Evolutionary conservation across 2,113 vertebrate genomes (phyloP), one percentile per base, ranked within the genome.

Genomic region (Calcarius ornatus): DNA sequence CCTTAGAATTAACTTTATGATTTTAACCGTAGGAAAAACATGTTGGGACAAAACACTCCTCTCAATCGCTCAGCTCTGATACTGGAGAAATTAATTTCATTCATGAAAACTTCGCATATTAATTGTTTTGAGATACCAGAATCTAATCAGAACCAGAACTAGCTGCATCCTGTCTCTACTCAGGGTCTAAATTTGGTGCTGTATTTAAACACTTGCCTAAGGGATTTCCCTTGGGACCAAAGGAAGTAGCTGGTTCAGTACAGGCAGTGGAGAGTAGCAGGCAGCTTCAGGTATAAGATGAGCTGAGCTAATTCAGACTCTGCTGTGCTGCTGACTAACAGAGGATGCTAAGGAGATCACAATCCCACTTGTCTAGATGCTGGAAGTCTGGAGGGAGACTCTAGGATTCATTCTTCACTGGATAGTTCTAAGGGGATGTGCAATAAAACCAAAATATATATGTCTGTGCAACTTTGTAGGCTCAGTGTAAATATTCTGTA

Each of bases 261-360:
- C 18, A 57, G 57, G 57, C 37, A 40, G 22, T 18, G 23, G 7
- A 72, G 24, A 31, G 12, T 22, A 85, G 37, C 17, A 47, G 31
- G 21, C 0, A 0, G 9, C 37, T 83, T 88, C 23, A 27, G 22
- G 10, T 43, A 5, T 6, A 43, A 45, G 19, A 54, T 4, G 3
- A 17, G 1, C 23, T 83, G 64, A n/a, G 10, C 27, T 81, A 35
- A 63, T 25, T 84, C 30, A 42, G 30, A 3, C 12, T 91, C 13
- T 80, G 1, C 27, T 65, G 37, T 65, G 14, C 20, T 83, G 18
- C 35, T 86, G n/a, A 14, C 33, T 63, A 1, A 23, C n/a, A 69
- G 31, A 48, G 20, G 9, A 35, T 3, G 2, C 16, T 86, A n/a
- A 37, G 18, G 23, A 88, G 25, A 57, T 21, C 15, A 40, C 7